These are phyloP conservation scores for Folsomia manolachei DNA, from an alignment of 2,888 invertebrate species.

Conservation along the genomic window DNA sequence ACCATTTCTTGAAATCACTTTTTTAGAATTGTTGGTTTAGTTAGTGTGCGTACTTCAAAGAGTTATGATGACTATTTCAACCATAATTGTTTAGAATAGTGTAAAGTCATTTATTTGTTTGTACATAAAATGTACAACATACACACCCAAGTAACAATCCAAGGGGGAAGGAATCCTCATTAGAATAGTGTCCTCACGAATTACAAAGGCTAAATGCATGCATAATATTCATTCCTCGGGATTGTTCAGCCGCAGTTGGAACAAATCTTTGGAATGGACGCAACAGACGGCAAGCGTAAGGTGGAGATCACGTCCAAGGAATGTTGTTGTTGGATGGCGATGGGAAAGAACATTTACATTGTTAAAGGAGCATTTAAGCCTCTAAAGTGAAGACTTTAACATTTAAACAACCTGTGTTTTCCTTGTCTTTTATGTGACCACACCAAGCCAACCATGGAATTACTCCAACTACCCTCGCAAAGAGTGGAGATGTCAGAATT, in stretches of 20 bases:
- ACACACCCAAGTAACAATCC: no score
- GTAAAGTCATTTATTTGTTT: no score
- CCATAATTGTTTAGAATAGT: no score
- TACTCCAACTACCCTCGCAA: no score
- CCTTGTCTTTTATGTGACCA: background rate
- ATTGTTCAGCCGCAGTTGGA: background rate
- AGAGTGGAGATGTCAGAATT: background rate
- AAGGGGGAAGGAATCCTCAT: no score
- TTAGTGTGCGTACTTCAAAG: no score
- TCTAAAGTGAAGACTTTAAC: slow-evolving; percentile 3
- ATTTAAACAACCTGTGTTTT: background rate
- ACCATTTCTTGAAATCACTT: no score
- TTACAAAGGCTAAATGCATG: background rate
- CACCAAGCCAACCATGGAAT: no score
- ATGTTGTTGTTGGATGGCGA: background rate
- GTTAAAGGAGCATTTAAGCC: background rate
- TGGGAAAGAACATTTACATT: background rate
- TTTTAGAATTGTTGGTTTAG: no score
- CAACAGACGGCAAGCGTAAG: slow-evolving; percentile 19
- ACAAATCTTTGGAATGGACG: slow-evolving; percentile 10
- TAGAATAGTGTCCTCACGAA: slow-evolving; percentile 10
- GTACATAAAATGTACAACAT: no score
- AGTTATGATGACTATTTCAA: no score
- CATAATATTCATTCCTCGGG: background rate
- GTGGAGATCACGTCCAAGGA: slow-evolving; percentile 16